Evolutionary conservation across 2,113 vertebrate genomes (phyloP), one percentile per base, ranked within the genome.

Genomic region (Oceanodroma tethys): DNA sequence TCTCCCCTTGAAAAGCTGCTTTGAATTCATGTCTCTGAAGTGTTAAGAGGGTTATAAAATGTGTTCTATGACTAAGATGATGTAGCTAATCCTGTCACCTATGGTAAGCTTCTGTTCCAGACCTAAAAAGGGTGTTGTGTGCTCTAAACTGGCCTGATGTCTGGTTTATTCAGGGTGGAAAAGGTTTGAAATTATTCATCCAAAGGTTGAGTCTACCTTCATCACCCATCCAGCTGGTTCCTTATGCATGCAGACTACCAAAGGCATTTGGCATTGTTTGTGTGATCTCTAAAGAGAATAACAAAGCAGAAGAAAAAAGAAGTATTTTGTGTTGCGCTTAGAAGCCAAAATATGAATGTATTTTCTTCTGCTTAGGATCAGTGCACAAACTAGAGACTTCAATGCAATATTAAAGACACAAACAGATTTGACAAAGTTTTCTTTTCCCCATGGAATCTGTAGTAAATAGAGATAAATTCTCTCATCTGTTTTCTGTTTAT

Each of bases 401-500:
- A 21, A 1, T 53, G 63, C 50, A 58, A 11, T 74, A 53, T 68
- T 70, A 66, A 16, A 91, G 84, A 18, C 47, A 72, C 52, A 73
- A 86, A 34, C 71, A 71, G 92, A 62, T 48, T 78, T 94, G 87
- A 91, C 76, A 76, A 81, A 65, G 45, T 45, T 93, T 80, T 81
- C 36, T 83, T 65, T 81, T 34, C 93, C 71, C 67, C 3, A 7
- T 68, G 75, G 80, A 92, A 52, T 88, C 38, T 52, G 23, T 83
- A 88, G 83, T 73, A 90, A 95, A 95, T 75, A 80, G 67, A 94
- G 70, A 92, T 79, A 86, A 91, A 68, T 88, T 58, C 32, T 88
- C 62, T 95, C 66, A 59, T 88, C 60, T 92, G 34, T 65, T 67
- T 82, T 72, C 83, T 86, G 75, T 88, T 95, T 94, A 94, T 96